Percentiles rank a stretch among this genome's conserved stretches.
These are phyloP conservation scores for Araneus ventricosus DNA, from an alignment of 1,140 invertebrate genomes.

Conservation along the genomic window DNA sequence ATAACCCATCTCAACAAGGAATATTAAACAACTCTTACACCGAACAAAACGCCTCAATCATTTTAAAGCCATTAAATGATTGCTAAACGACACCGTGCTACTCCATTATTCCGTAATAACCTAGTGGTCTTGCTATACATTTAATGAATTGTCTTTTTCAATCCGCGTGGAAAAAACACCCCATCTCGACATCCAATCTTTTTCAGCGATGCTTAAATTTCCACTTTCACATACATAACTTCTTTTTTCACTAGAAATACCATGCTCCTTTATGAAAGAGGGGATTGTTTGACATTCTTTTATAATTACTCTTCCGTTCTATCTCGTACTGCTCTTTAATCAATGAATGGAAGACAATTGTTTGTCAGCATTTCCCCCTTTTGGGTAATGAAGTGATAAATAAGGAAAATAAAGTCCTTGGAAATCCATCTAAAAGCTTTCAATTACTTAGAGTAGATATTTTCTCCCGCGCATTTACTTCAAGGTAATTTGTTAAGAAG, in stretches of 20 bases:
- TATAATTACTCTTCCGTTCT: constrained; percentile 31
- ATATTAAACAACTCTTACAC: too few species aligned
- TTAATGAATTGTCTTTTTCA: background rate
- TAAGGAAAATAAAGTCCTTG: constrained; percentile 32
- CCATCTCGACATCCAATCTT: background rate
- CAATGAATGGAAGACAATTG: constrained; percentile 40
- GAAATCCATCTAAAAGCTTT: constrained; percentile 45
- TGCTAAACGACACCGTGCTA: background rate
- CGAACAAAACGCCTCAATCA: constrained; percentile 3
- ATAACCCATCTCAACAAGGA: too few species aligned
- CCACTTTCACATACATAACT: background rate
- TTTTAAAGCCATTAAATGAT: background rate
- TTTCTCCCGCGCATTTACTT: background rate
- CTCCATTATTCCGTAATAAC: background rate
- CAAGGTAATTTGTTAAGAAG: background rate
- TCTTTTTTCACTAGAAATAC: background rate
- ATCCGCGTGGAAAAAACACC: background rate
- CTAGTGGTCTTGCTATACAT: background rate
- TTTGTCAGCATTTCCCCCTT: constrained; percentile 7
- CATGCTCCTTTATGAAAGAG: background rate
- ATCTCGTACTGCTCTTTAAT: constrained; percentile 36
- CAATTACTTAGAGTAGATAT: constrained; percentile 54
- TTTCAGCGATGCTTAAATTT: background rate
- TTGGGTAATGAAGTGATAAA: constrained; percentile 52
- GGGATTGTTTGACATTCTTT: constrained; percentile 5